Evolutionary conservation across 2,888 invertebrate genomes (phyloP), one percentile per base, ranked within the genome.

Genomic region (Ashinkailepas kermadecensis): DNA sequence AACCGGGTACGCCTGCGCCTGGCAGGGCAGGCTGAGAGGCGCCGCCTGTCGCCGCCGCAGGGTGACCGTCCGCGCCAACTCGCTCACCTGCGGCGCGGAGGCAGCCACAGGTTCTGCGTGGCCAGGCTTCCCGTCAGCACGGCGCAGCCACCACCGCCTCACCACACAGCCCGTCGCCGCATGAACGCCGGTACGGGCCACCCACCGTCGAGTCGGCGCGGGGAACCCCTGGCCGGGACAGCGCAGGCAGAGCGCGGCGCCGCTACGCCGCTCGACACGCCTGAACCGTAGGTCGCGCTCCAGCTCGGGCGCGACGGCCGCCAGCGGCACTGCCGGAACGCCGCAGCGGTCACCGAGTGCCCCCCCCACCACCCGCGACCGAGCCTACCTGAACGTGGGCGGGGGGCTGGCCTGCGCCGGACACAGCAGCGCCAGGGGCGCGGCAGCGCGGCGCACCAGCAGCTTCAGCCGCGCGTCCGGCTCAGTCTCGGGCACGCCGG

Each of bases 331-430:
- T 80, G 80, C 67, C n/a, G 54, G 21, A 23, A 39, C 39, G 39
- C 39, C 39, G 4, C 39, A 1, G 39, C 39, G 39, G 39, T 39
- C 39, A 39, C 39, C 39, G 39, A 39, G 39, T 39, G 39, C 4
- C 39, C 39, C 39, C 39, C 4, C 39, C 39, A 54, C 56, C 11
- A 9, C 25, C 56, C 57, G 74, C 6, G 8, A 70, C 62, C 15
- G 57, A 21, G 21, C 65, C 58, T 90, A 92, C 92, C 92, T 91
- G 90, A 91, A 91, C 85, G 89, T 86, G 74, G 93, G 92, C 82
- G 92, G 89, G 80, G 93, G 93, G 89, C 89, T 92, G 78, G 91
- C 92, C 87, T 93, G 93, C 84, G 92, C 93, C 88, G 92, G 92
- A 88, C 93, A 93, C 81, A 92, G 88, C 84, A 92, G 84, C 54